Evolutionary conservation across 2,113 vertebrate genomes (phyloP).

Genomic region (Ptilonorhynchus violaceus): DNA sequence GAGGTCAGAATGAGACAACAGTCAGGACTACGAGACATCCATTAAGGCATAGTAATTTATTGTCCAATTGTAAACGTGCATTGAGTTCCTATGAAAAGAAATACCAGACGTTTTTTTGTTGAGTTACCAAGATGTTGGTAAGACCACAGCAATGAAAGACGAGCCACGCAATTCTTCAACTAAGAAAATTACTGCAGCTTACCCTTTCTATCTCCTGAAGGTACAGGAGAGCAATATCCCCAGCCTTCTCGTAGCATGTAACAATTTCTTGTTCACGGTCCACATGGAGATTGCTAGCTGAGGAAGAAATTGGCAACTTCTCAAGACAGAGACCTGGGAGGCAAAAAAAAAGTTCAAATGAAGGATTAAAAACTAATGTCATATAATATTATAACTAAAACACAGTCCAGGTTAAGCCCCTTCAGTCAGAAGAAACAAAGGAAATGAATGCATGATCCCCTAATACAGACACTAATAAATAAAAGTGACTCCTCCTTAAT

Average conservation of each 20-base stretch:
- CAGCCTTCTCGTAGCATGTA: constrained; percentile 95
- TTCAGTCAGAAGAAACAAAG: background rate
- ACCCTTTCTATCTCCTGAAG: constrained; percentile 98
- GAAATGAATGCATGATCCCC: background rate
- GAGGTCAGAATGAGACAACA: background rate
- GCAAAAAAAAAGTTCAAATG: background rate
- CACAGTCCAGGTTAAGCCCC: background rate
- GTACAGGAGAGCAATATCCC: constrained; percentile 95
- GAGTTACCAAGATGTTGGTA: background rate
- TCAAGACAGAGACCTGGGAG: constrained; percentile 90
- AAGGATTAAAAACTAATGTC: background rate
- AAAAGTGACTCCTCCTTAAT: background rate
- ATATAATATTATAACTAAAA: background rate
- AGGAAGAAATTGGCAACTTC: constrained; percentile 86
- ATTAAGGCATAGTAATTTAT: background rate
- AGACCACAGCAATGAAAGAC: background rate
- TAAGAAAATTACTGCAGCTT: background rate
- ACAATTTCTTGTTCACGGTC: constrained; percentile 91
- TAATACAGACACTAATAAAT: background rate
- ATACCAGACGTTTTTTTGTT: background rate
- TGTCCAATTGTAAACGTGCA: background rate
- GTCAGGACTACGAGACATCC: background rate
- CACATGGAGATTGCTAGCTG: constrained; percentile 77
- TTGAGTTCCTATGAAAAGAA: background rate
- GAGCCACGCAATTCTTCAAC: background rate